phyloP scores from a whole-genome alignment of 2,797 vertebrate species.

The Enteromius viviparus region DNA sequence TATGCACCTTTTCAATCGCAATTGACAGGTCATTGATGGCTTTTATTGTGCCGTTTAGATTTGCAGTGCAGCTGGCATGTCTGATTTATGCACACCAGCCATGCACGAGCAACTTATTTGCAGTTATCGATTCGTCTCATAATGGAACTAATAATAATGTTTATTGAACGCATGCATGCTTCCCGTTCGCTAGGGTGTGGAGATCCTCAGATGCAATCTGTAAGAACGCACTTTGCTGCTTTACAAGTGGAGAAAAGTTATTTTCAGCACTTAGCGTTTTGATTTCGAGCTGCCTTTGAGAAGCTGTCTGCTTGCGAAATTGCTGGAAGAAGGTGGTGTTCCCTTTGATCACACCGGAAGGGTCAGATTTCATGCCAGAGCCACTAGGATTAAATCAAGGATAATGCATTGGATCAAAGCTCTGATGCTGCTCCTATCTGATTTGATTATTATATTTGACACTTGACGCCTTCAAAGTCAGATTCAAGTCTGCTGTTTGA shows the following conservation, averaged over 20 bases:
- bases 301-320: conserved; percentile 10
- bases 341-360: conserved; percentile 23
- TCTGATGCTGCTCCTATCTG: conserved; percentile 8
- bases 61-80: background rate
- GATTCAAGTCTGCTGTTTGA: background rate
- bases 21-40: conserved; percentile 17
- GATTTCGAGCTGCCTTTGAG: background rate
- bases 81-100: background rate
- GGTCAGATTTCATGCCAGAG: conserved; percentile 28
- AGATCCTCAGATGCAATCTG: background rate
- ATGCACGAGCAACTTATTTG: conserved; percentile 1
- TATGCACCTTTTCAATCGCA: background rate
- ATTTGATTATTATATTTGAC: background rate
- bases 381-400: conserved; percentile 24
- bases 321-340: conserved; percentile 17
- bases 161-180: background rate
- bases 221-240: background rate
- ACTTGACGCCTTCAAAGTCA: background rate
- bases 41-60: background rate
- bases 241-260: conserved; percentile 35
- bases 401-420: conserved; percentile 34
- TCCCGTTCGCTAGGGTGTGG: conserved; percentile 16
- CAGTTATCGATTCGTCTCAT: background rate
- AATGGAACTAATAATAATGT: conserved; percentile 2
- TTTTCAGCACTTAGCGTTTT: conserved; percentile 19